These are phyloP conservation scores for Leucopsar rothschildi DNA, from an alignment of 2,113 vertebrate species.

Conservation along the genomic window DNA sequence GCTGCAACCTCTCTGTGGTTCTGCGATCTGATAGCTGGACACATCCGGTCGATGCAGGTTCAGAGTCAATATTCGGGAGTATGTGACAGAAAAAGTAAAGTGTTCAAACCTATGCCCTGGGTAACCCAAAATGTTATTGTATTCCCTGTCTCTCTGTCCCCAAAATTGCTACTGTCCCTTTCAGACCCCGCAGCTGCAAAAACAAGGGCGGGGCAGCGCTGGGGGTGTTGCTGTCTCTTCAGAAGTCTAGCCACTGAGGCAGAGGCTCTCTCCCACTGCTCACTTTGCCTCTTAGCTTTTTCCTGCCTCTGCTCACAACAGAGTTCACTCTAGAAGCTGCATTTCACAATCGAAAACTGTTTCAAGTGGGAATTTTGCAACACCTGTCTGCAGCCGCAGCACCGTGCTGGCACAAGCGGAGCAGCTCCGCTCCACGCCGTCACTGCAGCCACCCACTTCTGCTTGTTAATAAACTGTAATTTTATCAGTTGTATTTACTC, in stretches of 20 bases:
- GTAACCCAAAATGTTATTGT: not conserved
- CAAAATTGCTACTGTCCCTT: not conserved
- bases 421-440: rapidly evolving
- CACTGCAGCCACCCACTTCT: rapidly evolving
- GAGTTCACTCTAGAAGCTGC: too few relatives aligned
- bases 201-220: rapidly evolving
- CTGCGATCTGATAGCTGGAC: not conserved
- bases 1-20: not conserved
- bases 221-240: rapidly evolving
- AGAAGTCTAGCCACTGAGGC: too few relatives aligned
- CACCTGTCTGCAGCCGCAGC: not conserved
- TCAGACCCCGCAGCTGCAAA: not conserved
- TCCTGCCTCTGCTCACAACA: not conserved
- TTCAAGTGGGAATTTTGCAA: not conserved
- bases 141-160: not conserved
- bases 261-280: not conserved
- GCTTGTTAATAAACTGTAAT: not conserved
- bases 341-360: not conserved
- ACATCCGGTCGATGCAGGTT: not conserved
- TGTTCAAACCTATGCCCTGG: not conserved
- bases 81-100: not conserved
- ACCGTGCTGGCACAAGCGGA: rapidly evolving
- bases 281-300: not conserved
- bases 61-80: not conserved
- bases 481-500: not conserved